phyloP scores from a whole-genome alignment of 1,140 invertebrate genomes.

The Argopecten irradians region DNA sequence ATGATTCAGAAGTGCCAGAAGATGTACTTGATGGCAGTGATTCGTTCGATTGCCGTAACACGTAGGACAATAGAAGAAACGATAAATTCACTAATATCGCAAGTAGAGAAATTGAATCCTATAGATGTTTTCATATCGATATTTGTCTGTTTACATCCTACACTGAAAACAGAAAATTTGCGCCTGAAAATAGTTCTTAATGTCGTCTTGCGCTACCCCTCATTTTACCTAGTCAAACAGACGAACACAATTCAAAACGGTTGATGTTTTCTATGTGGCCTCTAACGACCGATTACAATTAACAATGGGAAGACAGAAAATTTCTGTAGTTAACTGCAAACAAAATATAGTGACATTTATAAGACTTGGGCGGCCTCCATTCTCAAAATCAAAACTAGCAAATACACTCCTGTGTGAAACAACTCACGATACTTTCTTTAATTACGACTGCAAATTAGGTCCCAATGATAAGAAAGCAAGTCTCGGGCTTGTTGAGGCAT shows the following conservation, averaged over 20 bases:
- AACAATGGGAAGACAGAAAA: background rate
- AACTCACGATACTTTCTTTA: background rate
- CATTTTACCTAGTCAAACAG: background rate
- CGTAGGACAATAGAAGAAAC: too few relatives aligned
- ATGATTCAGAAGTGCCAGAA: too few relatives aligned
- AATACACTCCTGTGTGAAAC: background rate
- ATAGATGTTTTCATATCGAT: background rate
- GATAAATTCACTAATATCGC: too few relatives aligned
- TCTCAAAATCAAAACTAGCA: conserved; percentile 13
- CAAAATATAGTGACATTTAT: conserved; percentile 12
- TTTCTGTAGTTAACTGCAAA: background rate
- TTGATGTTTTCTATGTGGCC: background rate
- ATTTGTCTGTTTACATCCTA: background rate
- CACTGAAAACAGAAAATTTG: background rate
- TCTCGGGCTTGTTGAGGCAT: background rate
- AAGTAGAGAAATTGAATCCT: background rate
- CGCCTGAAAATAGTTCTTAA: background rate
- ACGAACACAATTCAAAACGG: background rate
- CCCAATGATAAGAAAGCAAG: background rate
- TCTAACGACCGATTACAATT: background rate
- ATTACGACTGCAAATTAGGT: background rate
- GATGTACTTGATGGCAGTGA: too few relatives aligned
- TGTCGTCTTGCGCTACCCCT: conserved; percentile 25
- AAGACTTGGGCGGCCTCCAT: background rate
- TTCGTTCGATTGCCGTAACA: too few relatives aligned